Percentiles rank a stretch among this genome's conserved stretches.
phyloP scores from a whole-genome alignment of 1,140 invertebrate genomes.

The Lithobius niger region DNA sequence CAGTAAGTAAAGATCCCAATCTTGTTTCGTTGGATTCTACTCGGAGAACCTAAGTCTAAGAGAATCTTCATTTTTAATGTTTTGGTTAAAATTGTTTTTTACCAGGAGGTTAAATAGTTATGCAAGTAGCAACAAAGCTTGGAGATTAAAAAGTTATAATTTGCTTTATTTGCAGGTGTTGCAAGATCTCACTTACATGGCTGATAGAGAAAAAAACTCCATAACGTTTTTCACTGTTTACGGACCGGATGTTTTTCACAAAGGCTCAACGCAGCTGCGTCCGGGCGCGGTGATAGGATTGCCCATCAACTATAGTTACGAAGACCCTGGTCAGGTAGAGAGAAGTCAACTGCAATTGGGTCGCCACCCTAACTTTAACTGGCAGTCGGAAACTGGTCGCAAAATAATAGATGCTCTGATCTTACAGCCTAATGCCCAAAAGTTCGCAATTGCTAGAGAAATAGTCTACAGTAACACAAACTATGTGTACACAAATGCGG shows the following conservation, averaged over 20 bases:
- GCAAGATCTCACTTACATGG: no score
- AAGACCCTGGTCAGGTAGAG: constrained; percentile 33
- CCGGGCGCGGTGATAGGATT: constrained; percentile 46
- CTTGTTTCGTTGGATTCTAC: no score
- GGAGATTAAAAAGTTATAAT: no score
- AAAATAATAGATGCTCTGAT: constrained; percentile 47
- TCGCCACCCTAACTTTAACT: constrained; percentile 34
- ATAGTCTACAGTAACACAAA: constrained; percentile 43
- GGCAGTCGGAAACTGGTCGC: constrained; percentile 43
- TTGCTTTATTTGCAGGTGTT: no score
- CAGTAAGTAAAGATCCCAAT: no score
- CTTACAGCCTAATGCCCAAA: constrained; percentile 54
- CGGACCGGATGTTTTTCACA: constrained; percentile 46
- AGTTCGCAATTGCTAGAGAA: constrained; percentile 61
- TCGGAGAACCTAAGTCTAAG: no score
- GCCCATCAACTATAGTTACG: constrained; percentile 45
- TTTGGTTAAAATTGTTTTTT: no score
- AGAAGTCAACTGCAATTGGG: constrained; percentile 23
- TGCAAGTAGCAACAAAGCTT: no score
- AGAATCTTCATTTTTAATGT: no score
- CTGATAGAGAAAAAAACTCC: no score
- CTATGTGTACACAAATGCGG: constrained; percentile 39
- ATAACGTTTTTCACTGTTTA: constrained; percentile 46
- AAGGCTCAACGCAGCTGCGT: constrained; percentile 32
- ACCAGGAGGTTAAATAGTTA: no score